Evolutionary conservation across 2,113 vertebrate genomes (phyloP), one percentile per base, ranked within the genome.

Genomic region (Clarias magur): DNA sequence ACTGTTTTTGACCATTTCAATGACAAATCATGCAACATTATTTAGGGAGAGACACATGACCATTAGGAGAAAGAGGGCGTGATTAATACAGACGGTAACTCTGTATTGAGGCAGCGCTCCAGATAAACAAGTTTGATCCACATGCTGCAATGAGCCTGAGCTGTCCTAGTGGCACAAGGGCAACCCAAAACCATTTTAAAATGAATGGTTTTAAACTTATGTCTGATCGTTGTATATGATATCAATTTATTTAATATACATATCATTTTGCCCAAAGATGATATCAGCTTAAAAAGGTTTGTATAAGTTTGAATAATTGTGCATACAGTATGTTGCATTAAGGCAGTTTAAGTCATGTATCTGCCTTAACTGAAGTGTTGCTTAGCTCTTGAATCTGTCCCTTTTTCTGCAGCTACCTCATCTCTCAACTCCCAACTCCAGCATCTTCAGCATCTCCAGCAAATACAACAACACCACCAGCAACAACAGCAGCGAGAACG

Each of bases 381-480:
- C 48, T 16, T 9, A 27, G 53, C 15, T 56, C 6, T 79, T 79
- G 27, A 79, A 56, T 23, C 53, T 6, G 83, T 90, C 80, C 83
- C 42, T 88, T 79, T 82, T 86, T 89, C 91, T 7, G 88, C 96
- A 99, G 98, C 98, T 99, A 99, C 98, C 98, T 99, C 98, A 96
- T 97, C 98, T 92, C 96, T 99, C 93, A 99, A 96, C 95, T 97
- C 98, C 90, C 98, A 99, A 91, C 97, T 99, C 92, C 98, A 99
- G 95, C 98, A 99, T 89, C 97, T 99, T 91, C 98, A 99, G 94
- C 98, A 98, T 92, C 97, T 99, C 88, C 98, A 99, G 89, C 98
- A 98, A 78, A 94, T 99, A 87, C 98, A 98, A 91, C 97, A 97
- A 2, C 97, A 96, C 30, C 97, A 96, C 84, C 95, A 97, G 4